Base-by-base conservation (phyloP, 2,888 invertebrate species). In the Dryobota labecula region DNA sequence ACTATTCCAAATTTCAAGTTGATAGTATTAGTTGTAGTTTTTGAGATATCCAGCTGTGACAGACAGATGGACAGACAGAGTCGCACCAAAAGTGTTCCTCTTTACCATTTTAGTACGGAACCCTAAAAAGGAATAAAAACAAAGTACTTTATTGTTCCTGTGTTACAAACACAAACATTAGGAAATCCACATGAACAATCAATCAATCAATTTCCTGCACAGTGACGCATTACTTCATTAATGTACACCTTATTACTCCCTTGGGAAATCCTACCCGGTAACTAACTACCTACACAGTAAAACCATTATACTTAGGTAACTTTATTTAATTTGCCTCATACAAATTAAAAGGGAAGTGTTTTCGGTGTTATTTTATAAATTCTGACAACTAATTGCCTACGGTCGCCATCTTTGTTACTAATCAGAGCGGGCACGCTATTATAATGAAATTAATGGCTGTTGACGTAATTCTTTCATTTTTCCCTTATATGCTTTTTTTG, bases 381-480 rank as follows among this genome's bases (percentile, higher is more conserved):
- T 62, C 53, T 54, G 45, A 63, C 43, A 66, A 11, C 20, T 63
- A 11, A 65, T 51, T 63, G 33, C 60, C 45, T 15, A 0, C 15
- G 5, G 20, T 18, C 6, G 38, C 70, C 70, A 65, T 78, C 73
- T 74, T 68, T 13, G 30, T 73, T 63, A 20, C 47, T 69, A 82
- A 80, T 78, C 79, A 78, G 53, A 60, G 54, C 58, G 20, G 43
- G 33, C 85, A 84, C 80, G 83, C 76, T 65, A 82, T 70, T 41
- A 51, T 84, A 79, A 82, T 83, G 76, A 76, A 73, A 69, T 70
- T 74, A 82, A 80, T 80, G 70, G 54, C 7, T 53, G 77, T 56
- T 74, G 73, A 70, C 72, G 71, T 76, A 73, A 82, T 73, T 38
- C n/a, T 61, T 76, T 65, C 18, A 68, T 65, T 65, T 56, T 63